phyloP scores from a whole-genome alignment of 2,113 vertebrate species.

The Oncorhynchus masou region DNA sequence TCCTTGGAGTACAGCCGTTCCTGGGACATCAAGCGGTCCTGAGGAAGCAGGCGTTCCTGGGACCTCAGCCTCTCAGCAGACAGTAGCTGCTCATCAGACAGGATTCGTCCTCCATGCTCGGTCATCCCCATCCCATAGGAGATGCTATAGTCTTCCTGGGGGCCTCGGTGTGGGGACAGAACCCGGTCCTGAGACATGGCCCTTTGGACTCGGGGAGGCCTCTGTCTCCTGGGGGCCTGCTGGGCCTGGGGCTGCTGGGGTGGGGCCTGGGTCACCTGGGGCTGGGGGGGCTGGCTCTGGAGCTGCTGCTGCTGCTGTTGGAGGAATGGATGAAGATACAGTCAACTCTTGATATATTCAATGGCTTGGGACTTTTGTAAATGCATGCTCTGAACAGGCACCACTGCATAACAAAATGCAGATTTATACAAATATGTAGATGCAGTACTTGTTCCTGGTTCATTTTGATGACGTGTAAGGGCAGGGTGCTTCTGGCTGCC shows the following conservation, averaged over 20 bases:
- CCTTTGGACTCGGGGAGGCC: conserved; percentile 88
- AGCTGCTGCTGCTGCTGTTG: conserved; percentile 64
- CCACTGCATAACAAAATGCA: neutral
- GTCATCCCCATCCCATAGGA: conserved; percentile 72
- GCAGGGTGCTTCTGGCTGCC: conserved; percentile 91
- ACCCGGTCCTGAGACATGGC: conserved; percentile 98
- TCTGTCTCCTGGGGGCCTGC: conserved; percentile 75
- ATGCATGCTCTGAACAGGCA: neutral
- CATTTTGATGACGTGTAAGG: conserved; percentile 93
- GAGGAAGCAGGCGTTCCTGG: conserved; percentile 86
- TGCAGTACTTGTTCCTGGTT: conserved; percentile 84
- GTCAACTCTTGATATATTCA: neutral
- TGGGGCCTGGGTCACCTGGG: conserved; percentile 60
- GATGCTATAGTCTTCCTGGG: conserved; percentile 80
- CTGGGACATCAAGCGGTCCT: conserved; percentile 89
- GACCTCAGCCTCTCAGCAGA: conserved; percentile 80
- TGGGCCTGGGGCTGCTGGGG: conserved; percentile 64
- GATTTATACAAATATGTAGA: neutral
- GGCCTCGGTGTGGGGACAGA: conserved; percentile 81
- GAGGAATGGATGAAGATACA: conserved; percentile 37
- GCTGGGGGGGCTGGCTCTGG: conserved; percentile 47
- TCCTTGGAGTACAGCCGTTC: conserved; percentile 92
- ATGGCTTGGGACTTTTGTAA: neutral
- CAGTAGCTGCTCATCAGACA: conserved; percentile 90
- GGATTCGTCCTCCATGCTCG: conserved; percentile 83